Conservation (phyloP, 1,140 invertebrate species). For the Meloidogyne floridensis region DNA sequence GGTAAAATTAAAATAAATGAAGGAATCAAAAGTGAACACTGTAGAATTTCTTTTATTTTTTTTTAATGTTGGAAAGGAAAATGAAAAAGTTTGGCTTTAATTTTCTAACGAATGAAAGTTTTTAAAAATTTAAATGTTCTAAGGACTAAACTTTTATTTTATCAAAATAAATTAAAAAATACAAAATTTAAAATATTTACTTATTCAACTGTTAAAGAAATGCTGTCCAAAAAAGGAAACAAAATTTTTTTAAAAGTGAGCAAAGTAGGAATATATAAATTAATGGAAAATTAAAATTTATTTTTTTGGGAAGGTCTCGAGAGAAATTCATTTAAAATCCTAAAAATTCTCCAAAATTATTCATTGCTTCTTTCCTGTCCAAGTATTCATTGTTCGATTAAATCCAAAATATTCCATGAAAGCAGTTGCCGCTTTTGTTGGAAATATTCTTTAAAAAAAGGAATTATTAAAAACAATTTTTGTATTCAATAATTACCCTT, state of each 20-base stretch:
- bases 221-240: background rate
- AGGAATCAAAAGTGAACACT: no score
- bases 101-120: no score
- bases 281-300: background rate
- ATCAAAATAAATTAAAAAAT: no score
- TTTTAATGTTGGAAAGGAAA: no score
- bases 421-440: constrained; percentile 29
- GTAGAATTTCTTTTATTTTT: no score
- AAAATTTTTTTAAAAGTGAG: background rate
- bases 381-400: constrained; percentile 40
- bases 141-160: no score
- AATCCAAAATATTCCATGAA: constrained; percentile 43
- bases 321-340: background rate
- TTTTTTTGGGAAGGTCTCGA: background rate
- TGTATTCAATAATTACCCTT: constrained; percentile 27
- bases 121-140: no score
- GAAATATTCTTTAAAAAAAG: constrained; percentile 34
- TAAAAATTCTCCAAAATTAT: background rate
- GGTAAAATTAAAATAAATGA: no score
- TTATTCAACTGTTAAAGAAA: background rate
- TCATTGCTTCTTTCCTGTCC: constrained; percentile 13
- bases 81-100: no score
- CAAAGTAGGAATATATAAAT: background rate
- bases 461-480: background rate
- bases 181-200: background rate